Conservation (phyloP, 1,140 invertebrate species). For the Eurosta solidaginis region DNA sequence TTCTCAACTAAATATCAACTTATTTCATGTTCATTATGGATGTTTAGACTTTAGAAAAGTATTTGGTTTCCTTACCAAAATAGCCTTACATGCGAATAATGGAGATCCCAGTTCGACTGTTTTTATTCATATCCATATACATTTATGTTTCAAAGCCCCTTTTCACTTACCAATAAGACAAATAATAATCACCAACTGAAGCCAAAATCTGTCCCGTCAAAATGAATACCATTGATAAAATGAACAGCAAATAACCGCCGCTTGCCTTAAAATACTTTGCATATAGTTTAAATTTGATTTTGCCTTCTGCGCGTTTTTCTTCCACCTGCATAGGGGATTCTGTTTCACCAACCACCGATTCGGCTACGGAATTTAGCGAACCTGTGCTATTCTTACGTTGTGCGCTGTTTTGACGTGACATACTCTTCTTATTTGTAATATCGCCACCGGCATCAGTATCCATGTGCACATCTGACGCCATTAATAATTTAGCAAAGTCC, state of each 20-base stretch:
- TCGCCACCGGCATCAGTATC: conserved; percentile 47
- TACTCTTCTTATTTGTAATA: conserved; percentile 36
- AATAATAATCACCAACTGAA: conserved; percentile 72
- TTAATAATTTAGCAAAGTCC: conserved; percentile 69
- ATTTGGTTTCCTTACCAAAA: too few relatives aligned
- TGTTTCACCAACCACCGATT: conserved; percentile 62
- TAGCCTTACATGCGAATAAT: too few relatives aligned
- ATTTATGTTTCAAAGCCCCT: too few relatives aligned
- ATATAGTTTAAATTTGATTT: conserved; percentile 66
- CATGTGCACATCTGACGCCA: conserved; percentile 61
- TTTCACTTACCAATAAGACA: conserved; percentile 69
- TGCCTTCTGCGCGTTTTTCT: conserved; percentile 64
- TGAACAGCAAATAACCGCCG: conserved; percentile 61
- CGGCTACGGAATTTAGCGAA: conserved; percentile 64
- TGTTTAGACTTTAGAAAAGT: too few relatives aligned
- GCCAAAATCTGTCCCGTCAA: conserved; percentile 68
- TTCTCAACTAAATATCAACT: too few relatives aligned
- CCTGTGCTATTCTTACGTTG: conserved; percentile 59
- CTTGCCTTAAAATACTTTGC: conserved; percentile 67
- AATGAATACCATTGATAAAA: conserved; percentile 56
- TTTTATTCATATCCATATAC: too few relatives aligned
- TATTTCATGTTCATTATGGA: too few relatives aligned
- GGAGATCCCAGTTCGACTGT: too few relatives aligned
- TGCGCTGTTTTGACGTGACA: conserved; percentile 48
- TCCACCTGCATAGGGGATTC: conserved; percentile 61